A percentile compares a stretch with the other conserved stretches of the same genome.
phyloP scores from a whole-genome alignment of 2,113 vertebrate species.

The Malurus alboscapulatus region DNA sequence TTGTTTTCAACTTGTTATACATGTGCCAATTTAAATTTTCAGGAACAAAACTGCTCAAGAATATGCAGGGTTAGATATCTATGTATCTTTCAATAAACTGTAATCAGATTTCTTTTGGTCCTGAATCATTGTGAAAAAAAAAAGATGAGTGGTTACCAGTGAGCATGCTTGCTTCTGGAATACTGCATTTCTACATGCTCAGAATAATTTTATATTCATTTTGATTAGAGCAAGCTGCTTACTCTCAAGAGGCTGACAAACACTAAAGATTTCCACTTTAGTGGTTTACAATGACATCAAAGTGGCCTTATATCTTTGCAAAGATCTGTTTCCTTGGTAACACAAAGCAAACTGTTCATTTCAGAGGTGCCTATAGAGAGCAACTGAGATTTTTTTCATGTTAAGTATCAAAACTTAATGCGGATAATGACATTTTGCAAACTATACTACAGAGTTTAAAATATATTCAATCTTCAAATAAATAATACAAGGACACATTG shows the following conservation, averaged over 20 bases:
- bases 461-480: background rate
- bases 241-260: constrained; percentile 64
- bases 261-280: constrained; percentile 71
- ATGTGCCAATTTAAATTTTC: background rate
- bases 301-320: constrained; percentile 64
- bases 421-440: background rate
- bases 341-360: constrained; percentile 57
- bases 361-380: constrained; percentile 34
- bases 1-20: background rate
- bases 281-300: constrained; percentile 68
- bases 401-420: constrained; percentile 43
- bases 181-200: constrained; percentile 70
- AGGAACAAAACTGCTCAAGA: background rate
- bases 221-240: constrained; percentile 69
- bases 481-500: background rate
- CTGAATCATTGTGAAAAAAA: constrained; percentile 12
- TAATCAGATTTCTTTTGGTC: constrained; percentile 21
- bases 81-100: background rate
- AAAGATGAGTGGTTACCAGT: background rate
- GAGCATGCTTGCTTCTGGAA: constrained; percentile 46
- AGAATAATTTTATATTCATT: constrained; percentile 74
- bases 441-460: background rate
- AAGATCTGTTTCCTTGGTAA: constrained; percentile 75
- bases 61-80: background rate
- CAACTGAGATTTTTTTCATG: constrained; percentile 30